Base-by-base conservation (phyloP, 2,113 vertebrate species). In the Hippocampus comes region DNA sequence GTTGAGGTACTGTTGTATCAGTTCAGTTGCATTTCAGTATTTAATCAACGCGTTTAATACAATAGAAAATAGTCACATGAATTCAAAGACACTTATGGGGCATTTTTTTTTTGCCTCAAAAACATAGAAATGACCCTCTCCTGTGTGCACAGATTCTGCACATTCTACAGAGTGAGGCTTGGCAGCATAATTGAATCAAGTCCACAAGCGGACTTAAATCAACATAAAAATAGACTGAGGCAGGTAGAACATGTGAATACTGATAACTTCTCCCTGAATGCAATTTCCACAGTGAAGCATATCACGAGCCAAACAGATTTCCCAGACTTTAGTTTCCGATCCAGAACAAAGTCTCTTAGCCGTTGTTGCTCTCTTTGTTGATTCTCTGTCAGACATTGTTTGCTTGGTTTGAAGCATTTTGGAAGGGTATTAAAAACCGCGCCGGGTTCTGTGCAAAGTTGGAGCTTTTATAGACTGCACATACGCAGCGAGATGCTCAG, bases 241-340 rank as follows among this genome's bases (percentile, higher is more conserved):
- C 41, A 80, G 75, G 74, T 71, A 56, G 81, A 59, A 78, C 74
- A 80, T 59, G 15, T 69, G 75, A 71, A 79, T 70, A 70, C 76
- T 49, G 84, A 88, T 78, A 82, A 86, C 75, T 83, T 74, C 69
- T 75, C 76, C 38, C 71, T 64, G 68, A 82, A 83, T 73, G 68
- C 72, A 69, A 48, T 75, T 77, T 75, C 77, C 66, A 88, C 86
- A 90, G 87, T 84, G 84, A 80, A 74, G 25, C 71, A 25, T 91
- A 92, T 91, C 90, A 80, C 88, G 77, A 90, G 85, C 69, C 80
- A 78, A 88, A 86, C 90, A 89, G 85, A 88, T 86, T 86, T 71
- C 76, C 75, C 23, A 41, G 80, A 87, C 83, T 83, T 87, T 69
- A 65, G 70, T 81, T 81, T 80, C 80, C 86, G 85, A 90, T 89